phyloP scores from a whole-genome alignment of 2,888 invertebrate species.

The Phymatocera aterrima region DNA sequence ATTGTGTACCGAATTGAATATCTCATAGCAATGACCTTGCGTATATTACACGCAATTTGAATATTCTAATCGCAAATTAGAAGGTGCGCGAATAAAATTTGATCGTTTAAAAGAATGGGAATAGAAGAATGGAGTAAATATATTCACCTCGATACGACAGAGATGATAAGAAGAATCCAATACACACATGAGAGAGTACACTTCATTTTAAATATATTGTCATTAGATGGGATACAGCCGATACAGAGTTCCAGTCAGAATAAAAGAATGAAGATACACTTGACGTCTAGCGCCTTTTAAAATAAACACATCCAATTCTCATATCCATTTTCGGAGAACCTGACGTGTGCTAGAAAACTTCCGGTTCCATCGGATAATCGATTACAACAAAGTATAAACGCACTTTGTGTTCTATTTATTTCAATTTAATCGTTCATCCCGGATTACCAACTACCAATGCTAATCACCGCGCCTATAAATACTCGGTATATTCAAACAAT shows the following conservation, averaged over 20 bases:
- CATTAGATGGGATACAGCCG: neutral
- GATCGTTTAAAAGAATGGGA: neutral
- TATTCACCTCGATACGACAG: constrained; percentile 78
- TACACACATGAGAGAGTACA: constrained; percentile 78
- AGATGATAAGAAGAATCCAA: constrained; percentile 80
- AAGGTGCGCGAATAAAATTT: constrained; percentile 9
- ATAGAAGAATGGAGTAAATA: constrained; percentile 34
- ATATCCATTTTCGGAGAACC: constrained; percentile 51
- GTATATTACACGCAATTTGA: constrained; percentile 34
- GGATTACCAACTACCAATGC: no score
- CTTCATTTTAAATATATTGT: constrained; percentile 77
- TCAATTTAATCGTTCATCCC: neutral
- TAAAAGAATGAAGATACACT: neutral
- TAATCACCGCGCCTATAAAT: neutral
- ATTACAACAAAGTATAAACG: constrained; percentile 2
- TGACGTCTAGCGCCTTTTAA: constrained; percentile 14
- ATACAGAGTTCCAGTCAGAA: neutral
- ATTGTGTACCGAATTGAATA: neutral
- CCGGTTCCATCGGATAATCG: constrained; percentile 49
- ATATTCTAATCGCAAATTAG: constrained; percentile 48
- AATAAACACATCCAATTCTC: constrained; percentile 21
- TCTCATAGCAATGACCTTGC: constrained; percentile 9
- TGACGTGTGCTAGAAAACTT: constrained; percentile 61
- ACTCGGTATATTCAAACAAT: neutral
- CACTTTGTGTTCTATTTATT: no score